Base-by-base conservation (phyloP, 2,888 invertebrate species). In the Athalia circularis region DNA sequence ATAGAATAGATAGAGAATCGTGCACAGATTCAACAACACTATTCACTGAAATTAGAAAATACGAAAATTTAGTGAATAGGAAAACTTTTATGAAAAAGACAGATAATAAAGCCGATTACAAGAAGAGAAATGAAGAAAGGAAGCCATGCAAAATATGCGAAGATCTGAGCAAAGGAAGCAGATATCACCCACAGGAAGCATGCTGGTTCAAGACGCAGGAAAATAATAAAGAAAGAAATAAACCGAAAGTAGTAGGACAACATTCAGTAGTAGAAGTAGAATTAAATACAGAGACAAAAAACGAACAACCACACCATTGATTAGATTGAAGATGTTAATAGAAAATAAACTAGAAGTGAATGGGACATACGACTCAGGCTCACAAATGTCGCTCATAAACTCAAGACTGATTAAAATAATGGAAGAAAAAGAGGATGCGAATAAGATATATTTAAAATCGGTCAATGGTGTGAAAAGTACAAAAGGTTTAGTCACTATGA, bases 401-500 rank as follows among this genome's bases (percentile, higher is more conserved):
- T 79, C 80, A 77, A 82, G 80, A 78, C 72, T 82, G 77, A 7
- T 83, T 0, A 80, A 67, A 65, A 61, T 80, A 72, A 81, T 79
- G 70, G 72, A 78, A 9, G 75, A 67, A 61, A 59, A 45, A 78
- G 67, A 72, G 64, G 77, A 79, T 77, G 7, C 78, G 48, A 81
- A 82, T 68, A 80, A 77, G 62, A 76, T 76, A 80, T 48, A 50
- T 61, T 79, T 84, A 57, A 77, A 74, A 79, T 81, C 84, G 48
- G 64, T 84, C 77, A 84, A 81, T 84, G 84, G 84, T 84, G 83
- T 81, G 64, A 79, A 48, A 68, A 61, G 67, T 50, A 83, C 83
- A 75, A 78, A 80, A 6, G 82, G 83, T 48, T 57, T 84, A 15
- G 62, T 80, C 80, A 82, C 29, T 2, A 68, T 83, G 61, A 83